Base-by-base conservation (phyloP, 2,888 invertebrate species). In the Nomada flava region DNA sequence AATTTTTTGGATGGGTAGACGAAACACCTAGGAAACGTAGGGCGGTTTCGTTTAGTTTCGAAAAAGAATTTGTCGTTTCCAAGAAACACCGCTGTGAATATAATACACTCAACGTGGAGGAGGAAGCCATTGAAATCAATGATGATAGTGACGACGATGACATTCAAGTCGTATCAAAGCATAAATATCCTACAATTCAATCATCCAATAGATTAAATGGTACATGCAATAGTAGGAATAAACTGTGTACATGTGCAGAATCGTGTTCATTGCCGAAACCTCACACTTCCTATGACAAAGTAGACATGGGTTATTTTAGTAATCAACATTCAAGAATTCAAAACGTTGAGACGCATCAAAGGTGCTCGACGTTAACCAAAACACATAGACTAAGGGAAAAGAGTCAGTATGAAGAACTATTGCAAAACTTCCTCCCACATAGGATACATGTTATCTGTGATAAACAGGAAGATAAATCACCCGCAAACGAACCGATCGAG, bases 1-100 rank as follows among this genome's bases (percentile, higher is more conserved):
- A 83, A 68, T 44, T 93, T 0, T 90, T 93, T 20, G 86, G 89
- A 1, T 88, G 89, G 88, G 90, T 79, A 15, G 92, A 93, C 55
- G 89, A 91, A 65, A 64, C 80, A 4, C 75, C 91, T 4, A 86
- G 90, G 23, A 93, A 93, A 71, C 91, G 92, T 18, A 84, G 82
- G 18, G 90, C 89, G 10, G 86, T 87, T 9, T 78, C 84, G 0
- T 73, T 76, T 1, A 76, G 73, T 67, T 73, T 44, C 5, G 86
- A 88, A n/a, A 42, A 82, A 20, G 87, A 83, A 20, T 84, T 85
- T 74, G 44, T 84, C 1, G 77, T 65, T 11, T 82, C 89, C 4
- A 93, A 92, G 50, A 92, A 89, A 68, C 84, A 81, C 23, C 76
- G 90, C 55, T 76, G 80, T n/a, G 73, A 85, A 47, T 75, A 79